phyloP scores from a whole-genome alignment of 2,888 invertebrate genomes.

The Caenorhabditis sp. region DNA sequence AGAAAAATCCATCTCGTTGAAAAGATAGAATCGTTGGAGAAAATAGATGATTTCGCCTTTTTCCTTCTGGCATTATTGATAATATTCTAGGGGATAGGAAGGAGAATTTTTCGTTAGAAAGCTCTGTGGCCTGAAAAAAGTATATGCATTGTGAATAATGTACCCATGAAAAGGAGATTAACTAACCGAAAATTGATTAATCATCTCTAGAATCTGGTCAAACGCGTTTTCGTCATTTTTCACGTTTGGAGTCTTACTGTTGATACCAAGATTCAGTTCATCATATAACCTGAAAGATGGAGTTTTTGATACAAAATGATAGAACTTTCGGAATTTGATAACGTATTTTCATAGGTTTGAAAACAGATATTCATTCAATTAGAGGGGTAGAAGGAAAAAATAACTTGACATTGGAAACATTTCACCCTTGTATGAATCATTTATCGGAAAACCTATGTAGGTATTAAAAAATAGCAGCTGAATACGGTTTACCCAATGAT shows the following conservation, averaged over 20 bases:
- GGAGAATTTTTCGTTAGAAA: slow-evolving; percentile 39
- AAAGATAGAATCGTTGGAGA: slow-evolving; percentile 63
- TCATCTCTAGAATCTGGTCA: slow-evolving; percentile 35
- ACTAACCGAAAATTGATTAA: slow-evolving; percentile 41
- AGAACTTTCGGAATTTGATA: too few species aligned
- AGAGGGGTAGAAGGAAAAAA: too few species aligned
- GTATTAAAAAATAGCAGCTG: too few species aligned
- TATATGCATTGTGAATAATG: background rate
- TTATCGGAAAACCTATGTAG: too few species aligned
- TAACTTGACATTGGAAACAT: too few species aligned
- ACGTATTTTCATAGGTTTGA: too few species aligned
- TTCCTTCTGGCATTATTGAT: slow-evolving; percentile 54
- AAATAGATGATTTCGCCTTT: slow-evolving; percentile 34
- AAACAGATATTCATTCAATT: too few species aligned
- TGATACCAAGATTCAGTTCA: slow-evolving; percentile 40
- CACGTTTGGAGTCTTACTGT: slow-evolving; percentile 37
- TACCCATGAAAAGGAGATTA: too few species aligned
- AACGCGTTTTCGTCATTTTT: slow-evolving; percentile 24
- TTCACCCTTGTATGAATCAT: too few species aligned
- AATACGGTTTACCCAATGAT: too few species aligned
- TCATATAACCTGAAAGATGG: slow-evolving; percentile 47
- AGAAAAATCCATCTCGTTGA: slow-evolving; percentile 62
- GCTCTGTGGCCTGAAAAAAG: slow-evolving; percentile 22
- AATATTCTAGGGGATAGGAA: slow-evolving; percentile 59
- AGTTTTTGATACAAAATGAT: too few species aligned